A percentile compares a stretch with the other conserved stretches of the same genome.
phyloP scores from a whole-genome alignment of 1,140 invertebrate genomes.

The Laupala kohalensis region DNA sequence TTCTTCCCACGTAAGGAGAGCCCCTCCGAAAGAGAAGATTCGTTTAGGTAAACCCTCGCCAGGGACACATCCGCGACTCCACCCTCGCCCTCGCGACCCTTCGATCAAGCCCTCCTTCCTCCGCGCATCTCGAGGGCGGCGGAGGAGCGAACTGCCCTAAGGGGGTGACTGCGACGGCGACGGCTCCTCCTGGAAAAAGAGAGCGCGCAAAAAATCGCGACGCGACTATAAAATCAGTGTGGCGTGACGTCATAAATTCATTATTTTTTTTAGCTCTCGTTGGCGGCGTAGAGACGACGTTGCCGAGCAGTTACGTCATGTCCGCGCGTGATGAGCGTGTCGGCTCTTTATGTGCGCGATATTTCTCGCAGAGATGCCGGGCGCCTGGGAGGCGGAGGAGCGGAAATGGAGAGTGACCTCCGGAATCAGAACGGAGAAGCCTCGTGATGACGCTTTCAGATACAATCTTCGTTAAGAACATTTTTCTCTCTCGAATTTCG shows the following conservation, averaged over 20 bases:
- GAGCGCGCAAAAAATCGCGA: conserved; percentile 26
- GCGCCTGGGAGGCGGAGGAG: not conserved
- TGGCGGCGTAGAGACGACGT: not conserved
- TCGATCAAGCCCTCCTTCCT: not conserved
- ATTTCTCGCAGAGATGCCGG: not conserved
- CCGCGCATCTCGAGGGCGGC: not conserved
- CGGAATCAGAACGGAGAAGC: not conserved
- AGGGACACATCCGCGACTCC: not conserved
- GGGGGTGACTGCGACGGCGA: not conserved
- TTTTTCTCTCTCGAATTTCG: too few relatives aligned
- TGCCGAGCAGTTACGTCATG: not conserved
- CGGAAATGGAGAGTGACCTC: not conserved
- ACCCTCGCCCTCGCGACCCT: not conserved
- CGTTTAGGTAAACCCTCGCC: not conserved
- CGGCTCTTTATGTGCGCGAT: not conserved
- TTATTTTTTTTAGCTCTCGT: not conserved
- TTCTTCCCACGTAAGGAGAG: not conserved
- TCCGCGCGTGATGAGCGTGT: not conserved
- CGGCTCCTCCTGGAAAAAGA: not conserved
- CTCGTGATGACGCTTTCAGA: too few relatives aligned
- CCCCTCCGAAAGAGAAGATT: not conserved
- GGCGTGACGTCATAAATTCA: conserved; percentile 7
- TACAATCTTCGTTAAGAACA: too few relatives aligned
- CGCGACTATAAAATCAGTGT: conserved; percentile 9
- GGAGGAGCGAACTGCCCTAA: not conserved